Evolutionary conservation across 2,113 vertebrate genomes (phyloP), one percentile per base, ranked within the genome.

Genomic region (Danionella cerebrum): DNA sequence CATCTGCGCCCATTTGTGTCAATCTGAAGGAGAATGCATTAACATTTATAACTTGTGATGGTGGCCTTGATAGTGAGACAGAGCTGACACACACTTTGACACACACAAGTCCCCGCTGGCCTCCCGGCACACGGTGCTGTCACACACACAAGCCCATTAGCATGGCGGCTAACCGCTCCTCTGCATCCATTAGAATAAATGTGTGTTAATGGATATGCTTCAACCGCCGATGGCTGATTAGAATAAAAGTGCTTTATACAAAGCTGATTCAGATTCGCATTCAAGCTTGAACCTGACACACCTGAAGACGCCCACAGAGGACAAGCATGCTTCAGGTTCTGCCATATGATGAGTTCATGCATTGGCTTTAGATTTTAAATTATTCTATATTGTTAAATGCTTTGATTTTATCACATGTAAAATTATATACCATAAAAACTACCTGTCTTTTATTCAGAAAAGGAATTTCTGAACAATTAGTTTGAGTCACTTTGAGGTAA

Each of bases 1-100:
- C 29, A 52, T 29, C 16, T 29, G 24, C 5, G 38, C 48, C 45
- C 33, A 45, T 65, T 60, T 42, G 67, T 71, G 6, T 73, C 71
- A 70, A 65, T 77, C 69, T 64, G 36, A 53, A 38, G 29, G 59
- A 72, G 70, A 76, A 76, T 78, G 67, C 73, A 76, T 71, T 71
- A 70, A 71, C 73, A 76, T 78, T 73, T 76, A 76, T 73, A 64
- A 78, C 60, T 78, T 65, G 65, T 72, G 70, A 70, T 73, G 67
- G 70, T 73, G 70, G 73, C 70, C 67, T 76, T 73, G 70, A 78
- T 78, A 66, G 67, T 73, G 58, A 67, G 59, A 67, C 67, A 71
- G 59, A 67, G 65, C 60, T 69, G 68, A 73, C 62, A 75, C 72
- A 50, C 55, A 38, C 51, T 55, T 42, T 48, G 36, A 70, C 67